Evolutionary conservation across 2,113 vertebrate genomes (phyloP).

Genomic region (Lophotis ruficrista): DNA sequence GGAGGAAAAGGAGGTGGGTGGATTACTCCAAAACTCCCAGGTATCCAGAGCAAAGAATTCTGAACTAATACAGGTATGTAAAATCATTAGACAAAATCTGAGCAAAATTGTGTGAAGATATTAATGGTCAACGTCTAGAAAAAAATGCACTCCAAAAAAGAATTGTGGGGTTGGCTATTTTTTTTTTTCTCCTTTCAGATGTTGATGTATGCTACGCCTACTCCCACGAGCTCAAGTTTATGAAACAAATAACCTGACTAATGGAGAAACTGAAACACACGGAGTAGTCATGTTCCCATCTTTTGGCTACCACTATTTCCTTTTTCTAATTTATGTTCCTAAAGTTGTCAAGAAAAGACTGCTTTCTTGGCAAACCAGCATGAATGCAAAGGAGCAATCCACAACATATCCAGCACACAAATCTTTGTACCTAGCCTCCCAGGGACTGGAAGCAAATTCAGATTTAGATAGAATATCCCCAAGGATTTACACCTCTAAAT

Average conservation of each 20-base stretch:
- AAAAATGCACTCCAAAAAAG: not conserved
- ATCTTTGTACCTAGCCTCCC: not conserved
- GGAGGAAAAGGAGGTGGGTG: not conserved
- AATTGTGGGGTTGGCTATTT: not conserved
- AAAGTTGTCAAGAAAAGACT: conserved; percentile 10
- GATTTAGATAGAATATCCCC: not conserved
- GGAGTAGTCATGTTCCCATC: conserved; percentile 25
- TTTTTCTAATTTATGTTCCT: conserved; percentile 50
- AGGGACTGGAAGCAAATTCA: not conserved
- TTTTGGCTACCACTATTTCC: not conserved
- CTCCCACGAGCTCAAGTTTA: conserved; percentile 27
- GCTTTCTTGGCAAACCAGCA: conserved; percentile 8
- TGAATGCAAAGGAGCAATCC: conserved; percentile 22
- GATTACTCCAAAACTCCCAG: not conserved
- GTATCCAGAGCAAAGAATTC: not conserved
- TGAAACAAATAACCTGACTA: conserved; percentile 47
- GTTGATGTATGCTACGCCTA: not conserved
- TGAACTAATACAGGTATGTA: not conserved
- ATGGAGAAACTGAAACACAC: conserved; percentile 49
- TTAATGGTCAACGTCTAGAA: not conserved
- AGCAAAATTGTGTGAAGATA: not conserved
- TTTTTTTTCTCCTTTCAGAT: conserved; percentile 45
- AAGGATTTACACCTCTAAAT: conserved; percentile 28
- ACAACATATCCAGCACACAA: not conserved
- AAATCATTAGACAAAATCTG: not conserved